phyloP scores from a whole-genome alignment of 1,140 invertebrate genomes.

The Oreohelix idahoensis region DNA sequence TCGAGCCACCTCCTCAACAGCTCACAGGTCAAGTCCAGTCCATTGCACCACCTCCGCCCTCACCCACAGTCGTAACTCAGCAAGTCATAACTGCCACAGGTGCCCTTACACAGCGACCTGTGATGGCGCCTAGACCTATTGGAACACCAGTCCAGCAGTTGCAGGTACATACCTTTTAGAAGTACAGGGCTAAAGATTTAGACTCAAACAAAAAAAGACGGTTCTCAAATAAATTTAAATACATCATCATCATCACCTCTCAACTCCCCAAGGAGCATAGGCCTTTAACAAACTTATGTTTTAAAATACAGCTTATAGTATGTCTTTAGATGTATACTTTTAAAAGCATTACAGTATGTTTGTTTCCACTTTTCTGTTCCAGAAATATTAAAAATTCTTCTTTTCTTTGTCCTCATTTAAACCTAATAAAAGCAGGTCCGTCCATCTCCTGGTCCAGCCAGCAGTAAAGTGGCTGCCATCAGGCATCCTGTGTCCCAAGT shows the following conservation, averaged over 20 bases:
- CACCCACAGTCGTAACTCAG: constrained; percentile 23
- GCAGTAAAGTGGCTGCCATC: constrained; percentile 36
- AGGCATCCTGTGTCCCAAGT: constrained; percentile 23
- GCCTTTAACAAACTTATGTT: no score
- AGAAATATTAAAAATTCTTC: no score
- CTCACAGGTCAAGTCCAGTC: constrained; percentile 45
- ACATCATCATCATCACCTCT: no score
- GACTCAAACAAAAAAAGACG: no score
- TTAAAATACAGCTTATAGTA: no score
- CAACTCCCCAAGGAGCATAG: no score
- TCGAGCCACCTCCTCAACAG: constrained; percentile 82
- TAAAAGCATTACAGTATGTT: no score
- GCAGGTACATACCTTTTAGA: background rate
- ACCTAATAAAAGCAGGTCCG: constrained; percentile 4
- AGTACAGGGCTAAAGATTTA: no score
- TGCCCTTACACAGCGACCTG: constrained; percentile 26
- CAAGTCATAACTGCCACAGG: constrained; percentile 37
- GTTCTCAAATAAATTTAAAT: no score
- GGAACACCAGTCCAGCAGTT: constrained; percentile 12
- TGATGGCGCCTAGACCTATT: background rate
- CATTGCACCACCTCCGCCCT: background rate
- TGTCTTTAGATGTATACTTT: no score
- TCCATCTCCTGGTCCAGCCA: constrained; percentile 22
- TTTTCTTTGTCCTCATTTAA: background rate
- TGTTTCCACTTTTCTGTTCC: no score